Percentiles rank a stretch among this genome's conserved stretches.
phyloP scores from a whole-genome alignment of 1,140 invertebrate genomes.

The Zaprionus africanus region DNA sequence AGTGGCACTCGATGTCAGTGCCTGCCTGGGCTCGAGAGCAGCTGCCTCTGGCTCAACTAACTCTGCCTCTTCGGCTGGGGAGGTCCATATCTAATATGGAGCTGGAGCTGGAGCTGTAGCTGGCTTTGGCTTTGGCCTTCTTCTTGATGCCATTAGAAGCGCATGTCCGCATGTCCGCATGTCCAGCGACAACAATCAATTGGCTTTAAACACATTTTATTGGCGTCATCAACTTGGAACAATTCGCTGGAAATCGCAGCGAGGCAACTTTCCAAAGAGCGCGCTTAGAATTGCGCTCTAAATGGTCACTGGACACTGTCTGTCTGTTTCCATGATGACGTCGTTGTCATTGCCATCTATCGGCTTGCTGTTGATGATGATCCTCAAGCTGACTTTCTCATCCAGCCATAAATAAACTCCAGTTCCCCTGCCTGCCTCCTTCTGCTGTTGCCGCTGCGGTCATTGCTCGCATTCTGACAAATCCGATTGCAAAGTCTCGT shows the following conservation, averaged over 20 bases:
- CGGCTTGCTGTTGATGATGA: not conserved
- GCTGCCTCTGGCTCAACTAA: slow-evolving; percentile 1
- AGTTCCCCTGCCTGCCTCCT: slow-evolving; percentile 15
- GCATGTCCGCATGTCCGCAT: slow-evolving; percentile 59
- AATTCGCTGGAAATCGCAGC: slow-evolving; percentile 50
- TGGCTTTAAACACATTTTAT: slow-evolving; percentile 80
- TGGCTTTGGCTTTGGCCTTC: slow-evolving; percentile 24
- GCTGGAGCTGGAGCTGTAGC: slow-evolving; percentile 9
- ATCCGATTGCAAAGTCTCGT: slow-evolving; percentile 25
- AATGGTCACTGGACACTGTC: slow-evolving; percentile 59
- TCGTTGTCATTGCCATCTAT: not conserved
- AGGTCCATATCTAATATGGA: slow-evolving; percentile 32
- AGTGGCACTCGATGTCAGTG: slow-evolving; percentile 78
- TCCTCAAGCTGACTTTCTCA: slow-evolving; percentile 26
- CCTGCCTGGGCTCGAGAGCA: slow-evolving; percentile 42
- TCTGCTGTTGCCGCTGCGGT: slow-evolving; percentile 29
- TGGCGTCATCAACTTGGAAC: slow-evolving; percentile 75
- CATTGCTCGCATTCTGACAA: slow-evolving; percentile 74
- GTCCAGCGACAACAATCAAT: slow-evolving; percentile 72
- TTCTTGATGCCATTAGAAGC: slow-evolving; percentile 56
- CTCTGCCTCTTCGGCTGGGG: slow-evolving; percentile 39
- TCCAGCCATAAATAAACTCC: slow-evolving; percentile 69
- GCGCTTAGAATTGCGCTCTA: slow-evolving; percentile 62
- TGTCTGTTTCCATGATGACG: slow-evolving; percentile 17
- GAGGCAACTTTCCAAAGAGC: slow-evolving; percentile 66